These are phyloP conservation scores for Euplagia quadripunctaria DNA, from an alignment of 2,888 invertebrate genomes.

Conservation along the genomic window DNA sequence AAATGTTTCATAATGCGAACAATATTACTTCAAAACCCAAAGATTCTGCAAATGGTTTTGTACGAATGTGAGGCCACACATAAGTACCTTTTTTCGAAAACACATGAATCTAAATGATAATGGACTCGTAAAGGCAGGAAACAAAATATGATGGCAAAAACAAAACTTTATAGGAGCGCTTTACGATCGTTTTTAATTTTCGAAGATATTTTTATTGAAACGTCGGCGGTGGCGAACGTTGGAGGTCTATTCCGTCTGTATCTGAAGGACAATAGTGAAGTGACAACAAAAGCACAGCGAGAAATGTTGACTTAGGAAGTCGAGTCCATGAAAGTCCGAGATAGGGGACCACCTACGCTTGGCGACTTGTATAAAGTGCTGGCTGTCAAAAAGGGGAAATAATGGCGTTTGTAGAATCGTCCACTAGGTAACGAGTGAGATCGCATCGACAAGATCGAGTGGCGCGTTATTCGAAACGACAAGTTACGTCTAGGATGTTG, in stretches of 20 bases:
- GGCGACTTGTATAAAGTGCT: conserved; percentile 58
- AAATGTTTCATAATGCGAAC: conserved; percentile 68
- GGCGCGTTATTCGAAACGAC: conserved; percentile 53
- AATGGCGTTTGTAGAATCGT: conserved; percentile 61
- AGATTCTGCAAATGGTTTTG: conserved; percentile 60
- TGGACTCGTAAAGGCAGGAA: conserved; percentile 59
- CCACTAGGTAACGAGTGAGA: conserved; percentile 59
- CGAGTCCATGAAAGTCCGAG: conserved; percentile 55
- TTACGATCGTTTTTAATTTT: conserved; percentile 69
- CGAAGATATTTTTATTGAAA: conserved; percentile 59
- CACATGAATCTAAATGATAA: conserved; percentile 61
- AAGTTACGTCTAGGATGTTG: conserved; percentile 41
- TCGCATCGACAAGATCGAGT: conserved; percentile 61
- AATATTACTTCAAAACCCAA: conserved; percentile 60
- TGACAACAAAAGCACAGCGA: conserved; percentile 77
- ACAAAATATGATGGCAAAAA: conserved; percentile 65
- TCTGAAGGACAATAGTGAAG: conserved; percentile 68
- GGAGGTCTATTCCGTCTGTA: conserved; percentile 64
- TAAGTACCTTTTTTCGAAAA: conserved; percentile 41
- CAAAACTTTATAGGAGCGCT: conserved; percentile 63
- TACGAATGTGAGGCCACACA: conserved; percentile 38
- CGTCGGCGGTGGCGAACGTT: conserved; percentile 51
- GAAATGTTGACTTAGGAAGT: conserved; percentile 73
- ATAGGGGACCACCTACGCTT: conserved; percentile 78
- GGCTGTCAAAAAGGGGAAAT: conserved; percentile 66